These are phyloP conservation scores for Podotricha telesiphe DNA, from an alignment of 2,888 invertebrate species.

Conservation along the genomic window DNA sequence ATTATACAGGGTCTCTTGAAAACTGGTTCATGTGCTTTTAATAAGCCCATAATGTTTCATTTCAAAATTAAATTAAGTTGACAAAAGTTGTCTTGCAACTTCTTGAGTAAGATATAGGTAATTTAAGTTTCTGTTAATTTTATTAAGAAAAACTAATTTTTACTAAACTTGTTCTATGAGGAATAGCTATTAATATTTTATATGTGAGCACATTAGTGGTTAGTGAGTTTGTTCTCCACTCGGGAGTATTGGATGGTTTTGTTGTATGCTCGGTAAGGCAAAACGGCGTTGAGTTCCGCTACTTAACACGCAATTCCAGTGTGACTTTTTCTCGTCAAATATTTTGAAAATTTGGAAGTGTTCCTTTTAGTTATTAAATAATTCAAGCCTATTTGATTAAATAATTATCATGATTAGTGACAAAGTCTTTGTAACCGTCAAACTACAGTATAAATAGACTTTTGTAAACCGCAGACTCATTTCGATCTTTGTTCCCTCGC, in stretches of 20 bases:
- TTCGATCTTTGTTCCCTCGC: conserved; percentile 48
- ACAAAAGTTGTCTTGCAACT: conserved; percentile 9
- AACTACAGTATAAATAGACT: conserved; percentile 49
- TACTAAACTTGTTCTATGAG: not conserved
- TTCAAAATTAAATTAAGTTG: conserved; percentile 16
- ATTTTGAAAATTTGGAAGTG: no score
- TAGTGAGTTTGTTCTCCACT: no score
- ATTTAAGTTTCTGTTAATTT: conserved; percentile 9
- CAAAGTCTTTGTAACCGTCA: conserved; percentile 45
- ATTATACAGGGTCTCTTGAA: conserved; percentile 21
- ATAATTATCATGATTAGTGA: conserved; percentile 45
- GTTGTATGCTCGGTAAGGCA: no score
- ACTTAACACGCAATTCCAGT: no score
- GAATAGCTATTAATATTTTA: not conserved
- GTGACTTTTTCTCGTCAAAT: no score
- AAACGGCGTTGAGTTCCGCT: no score
- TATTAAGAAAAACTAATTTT: not conserved
- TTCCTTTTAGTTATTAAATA: no score
- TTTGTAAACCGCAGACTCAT: conserved; percentile 42
- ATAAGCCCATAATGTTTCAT: conserved; percentile 14
- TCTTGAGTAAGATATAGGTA: not conserved
- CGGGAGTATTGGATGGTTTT: no score
- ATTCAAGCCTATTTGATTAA: not conserved
- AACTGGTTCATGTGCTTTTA: conserved; percentile 26
- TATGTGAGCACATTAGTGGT: no score